Conservation (phyloP, 2,113 vertebrate genomes). For the Rattus norvegicus region DNA sequence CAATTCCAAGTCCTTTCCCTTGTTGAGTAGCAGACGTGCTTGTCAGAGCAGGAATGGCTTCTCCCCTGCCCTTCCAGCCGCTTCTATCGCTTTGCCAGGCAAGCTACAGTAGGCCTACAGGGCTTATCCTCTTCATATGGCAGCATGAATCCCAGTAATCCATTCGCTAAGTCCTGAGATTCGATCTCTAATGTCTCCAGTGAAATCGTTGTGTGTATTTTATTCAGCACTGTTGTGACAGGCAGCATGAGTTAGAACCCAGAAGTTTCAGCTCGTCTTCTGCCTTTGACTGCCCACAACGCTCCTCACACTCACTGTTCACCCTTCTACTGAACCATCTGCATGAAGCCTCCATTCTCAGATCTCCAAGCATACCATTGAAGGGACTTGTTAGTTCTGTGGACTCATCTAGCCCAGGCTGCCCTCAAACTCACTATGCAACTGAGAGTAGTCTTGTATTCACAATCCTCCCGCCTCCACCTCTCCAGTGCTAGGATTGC, state of each 20-base stretch:
- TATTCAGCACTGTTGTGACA: not conserved
- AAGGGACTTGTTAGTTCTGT: not conserved
- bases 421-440: not conserved
- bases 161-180: not conserved
- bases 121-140: not conserved
- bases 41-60: not conserved
- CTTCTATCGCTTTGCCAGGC: not conserved
- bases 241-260: not conserved
- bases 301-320: not conserved
- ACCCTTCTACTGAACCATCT: not conserved
- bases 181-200: not conserved
- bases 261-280: not conserved
- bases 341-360: not conserved
- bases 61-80: not conserved
- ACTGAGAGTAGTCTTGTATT: not conserved
- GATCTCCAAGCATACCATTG: not conserved
- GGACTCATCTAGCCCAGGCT: not conserved
- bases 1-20: not conserved
- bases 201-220: not conserved
- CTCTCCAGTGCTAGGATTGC: not conserved
- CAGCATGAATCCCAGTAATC: not conserved
- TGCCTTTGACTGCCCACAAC: not conserved
- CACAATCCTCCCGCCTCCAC: not conserved
- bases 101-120: not conserved
- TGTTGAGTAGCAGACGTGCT: not conserved